Evolutionary conservation across 2,888 invertebrate genomes (phyloP).

Genomic region (Hetaerina titia): DNA sequence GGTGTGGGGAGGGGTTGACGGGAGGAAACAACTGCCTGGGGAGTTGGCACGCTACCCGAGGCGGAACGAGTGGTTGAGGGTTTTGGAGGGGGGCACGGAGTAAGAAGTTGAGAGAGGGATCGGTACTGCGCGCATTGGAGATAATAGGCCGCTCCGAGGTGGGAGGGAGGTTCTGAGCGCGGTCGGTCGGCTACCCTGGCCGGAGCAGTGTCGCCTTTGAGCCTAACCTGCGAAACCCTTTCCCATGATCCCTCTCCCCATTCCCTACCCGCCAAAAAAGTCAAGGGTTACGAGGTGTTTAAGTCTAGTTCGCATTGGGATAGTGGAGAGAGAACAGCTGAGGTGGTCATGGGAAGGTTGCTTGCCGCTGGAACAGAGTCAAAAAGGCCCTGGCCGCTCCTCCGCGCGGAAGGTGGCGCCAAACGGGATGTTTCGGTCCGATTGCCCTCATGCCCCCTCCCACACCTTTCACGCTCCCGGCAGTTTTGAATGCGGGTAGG

Average conservation of each 20-base stretch:
- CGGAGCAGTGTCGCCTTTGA: neutral
- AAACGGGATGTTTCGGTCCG: too few relatives aligned
- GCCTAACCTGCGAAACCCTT: neutral
- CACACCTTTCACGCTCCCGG: too few relatives aligned
- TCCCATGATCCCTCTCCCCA: too few relatives aligned
- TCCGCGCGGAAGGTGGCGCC: too few relatives aligned
- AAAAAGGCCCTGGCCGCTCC: too few relatives aligned
- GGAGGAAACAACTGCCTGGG: neutral
- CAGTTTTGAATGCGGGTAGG: too few relatives aligned
- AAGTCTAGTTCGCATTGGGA: neutral
- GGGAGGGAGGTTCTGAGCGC: neutral
- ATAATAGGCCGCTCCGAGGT: neutral
- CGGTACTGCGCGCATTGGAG: neutral
- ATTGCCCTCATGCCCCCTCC: too few relatives aligned
- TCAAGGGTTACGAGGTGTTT: too few relatives aligned
- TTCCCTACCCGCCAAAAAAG: too few relatives aligned
- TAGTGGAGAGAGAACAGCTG: too few relatives aligned
- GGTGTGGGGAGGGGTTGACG: neutral
- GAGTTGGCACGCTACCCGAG: neutral
- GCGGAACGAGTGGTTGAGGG: neutral
- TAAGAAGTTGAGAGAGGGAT: neutral
- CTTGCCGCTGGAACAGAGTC: neutral
- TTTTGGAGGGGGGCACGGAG: neutral
- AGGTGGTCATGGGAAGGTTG: neutral
- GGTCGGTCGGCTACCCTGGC: neutral